These are phyloP conservation scores for Eupithecia pulchellata DNA, from an alignment of 2,888 invertebrate genomes.

Conservation along the genomic window DNA sequence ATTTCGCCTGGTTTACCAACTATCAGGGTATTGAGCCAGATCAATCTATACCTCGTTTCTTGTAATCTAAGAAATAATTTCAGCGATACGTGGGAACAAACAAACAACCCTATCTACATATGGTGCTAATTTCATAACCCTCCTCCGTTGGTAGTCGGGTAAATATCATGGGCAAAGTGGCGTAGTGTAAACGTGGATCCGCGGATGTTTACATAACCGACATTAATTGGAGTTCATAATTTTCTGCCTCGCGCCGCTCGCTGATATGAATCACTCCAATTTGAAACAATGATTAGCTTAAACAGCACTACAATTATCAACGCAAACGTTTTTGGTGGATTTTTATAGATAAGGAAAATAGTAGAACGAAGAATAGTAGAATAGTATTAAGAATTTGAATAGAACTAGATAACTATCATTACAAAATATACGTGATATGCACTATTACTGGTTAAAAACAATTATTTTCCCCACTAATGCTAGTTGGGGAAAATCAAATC, in stretches of 20 bases:
- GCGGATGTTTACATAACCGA: constrained; percentile 54
- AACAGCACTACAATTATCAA: constrained; percentile 36
- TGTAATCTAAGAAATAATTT: too few relatives aligned
- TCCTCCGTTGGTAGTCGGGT: too few relatives aligned
- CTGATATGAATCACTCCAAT: constrained; percentile 44
- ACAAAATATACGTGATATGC: neutral
- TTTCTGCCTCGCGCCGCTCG: constrained; percentile 45
- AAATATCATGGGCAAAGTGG: neutral
- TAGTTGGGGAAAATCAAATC: neutral
- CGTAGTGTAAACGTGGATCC: constrained; percentile 23
- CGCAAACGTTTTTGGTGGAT: constrained; percentile 7
- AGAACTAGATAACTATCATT: neutral
- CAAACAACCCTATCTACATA: too few relatives aligned
- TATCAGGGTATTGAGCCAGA: too few relatives aligned
- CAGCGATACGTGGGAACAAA: too few relatives aligned
- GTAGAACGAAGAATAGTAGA: neutral
- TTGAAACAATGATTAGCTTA: constrained; percentile 45
- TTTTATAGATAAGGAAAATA: neutral
- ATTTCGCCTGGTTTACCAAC: too few relatives aligned
- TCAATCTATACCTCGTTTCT: too few relatives aligned
- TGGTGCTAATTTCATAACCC: too few relatives aligned
- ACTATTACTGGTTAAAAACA: neutral
- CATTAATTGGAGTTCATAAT: constrained; percentile 56
- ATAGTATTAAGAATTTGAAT: neutral
- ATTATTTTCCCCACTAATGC: neutral